Conservation (phyloP, 2,888 invertebrate genomes). For the Amphipoea oculea region DNA sequence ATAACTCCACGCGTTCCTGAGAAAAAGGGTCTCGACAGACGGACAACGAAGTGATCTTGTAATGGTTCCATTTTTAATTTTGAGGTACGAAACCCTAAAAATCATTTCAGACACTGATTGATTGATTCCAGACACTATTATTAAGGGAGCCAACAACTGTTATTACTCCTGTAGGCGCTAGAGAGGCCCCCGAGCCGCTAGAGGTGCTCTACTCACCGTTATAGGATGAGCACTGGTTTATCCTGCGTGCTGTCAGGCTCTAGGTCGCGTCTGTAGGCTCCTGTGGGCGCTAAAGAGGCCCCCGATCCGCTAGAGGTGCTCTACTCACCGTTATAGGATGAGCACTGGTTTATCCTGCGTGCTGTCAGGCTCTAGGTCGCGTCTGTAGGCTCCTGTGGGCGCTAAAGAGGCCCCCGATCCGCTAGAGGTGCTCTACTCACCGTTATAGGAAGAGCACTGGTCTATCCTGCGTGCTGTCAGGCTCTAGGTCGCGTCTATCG, state of each 20-base stretch:
- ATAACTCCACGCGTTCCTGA: too few species aligned
- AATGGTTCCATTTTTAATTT: too few species aligned
- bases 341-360: background rate
- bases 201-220: background rate
- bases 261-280: background rate
- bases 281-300: background rate
- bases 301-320: background rate
- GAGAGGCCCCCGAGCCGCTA: background rate
- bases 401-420: constrained; percentile 73
- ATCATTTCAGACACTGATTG: too few species aligned
- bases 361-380: background rate
- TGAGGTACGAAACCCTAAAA: too few species aligned
- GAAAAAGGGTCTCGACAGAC: too few species aligned
- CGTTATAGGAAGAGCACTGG: constrained; percentile 87
- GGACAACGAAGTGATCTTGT: too few species aligned
- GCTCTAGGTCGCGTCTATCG: constrained; percentile 72
- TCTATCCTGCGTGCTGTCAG: constrained; percentile 82
- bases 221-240: background rate
- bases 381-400: background rate
- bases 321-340: background rate
- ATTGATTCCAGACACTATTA: too few species aligned
- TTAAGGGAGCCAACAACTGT: too few species aligned
- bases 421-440: constrained; percentile 79
- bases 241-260: background rate
- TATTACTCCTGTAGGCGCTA: background rate